These are phyloP conservation scores for Meghimatium bilineatum DNA, from an alignment of 2,888 invertebrate species.

Conservation along the genomic window DNA sequence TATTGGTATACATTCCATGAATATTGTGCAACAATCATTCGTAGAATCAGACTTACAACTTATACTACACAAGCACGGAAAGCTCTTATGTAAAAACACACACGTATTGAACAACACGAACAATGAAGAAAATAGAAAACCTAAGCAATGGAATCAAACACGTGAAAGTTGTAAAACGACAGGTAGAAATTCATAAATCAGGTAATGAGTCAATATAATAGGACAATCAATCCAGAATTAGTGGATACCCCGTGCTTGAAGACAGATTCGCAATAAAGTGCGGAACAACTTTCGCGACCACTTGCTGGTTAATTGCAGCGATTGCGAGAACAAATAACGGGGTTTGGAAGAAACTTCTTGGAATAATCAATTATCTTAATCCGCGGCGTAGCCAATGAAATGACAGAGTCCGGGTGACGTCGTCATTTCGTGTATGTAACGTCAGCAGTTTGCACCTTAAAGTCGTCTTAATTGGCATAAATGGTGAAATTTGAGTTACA, in stretches of 20 bases:
- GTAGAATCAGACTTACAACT: too few species aligned
- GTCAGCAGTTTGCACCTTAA: conserved; percentile 6
- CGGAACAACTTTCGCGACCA: neutral
- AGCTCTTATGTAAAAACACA: too few species aligned
- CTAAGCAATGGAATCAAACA: too few species aligned
- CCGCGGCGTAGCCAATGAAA: neutral
- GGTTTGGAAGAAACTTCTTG: neutral
- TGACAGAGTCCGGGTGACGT: neutral
- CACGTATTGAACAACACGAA: too few species aligned
- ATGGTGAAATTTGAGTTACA: neutral
- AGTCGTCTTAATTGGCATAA: too few species aligned
- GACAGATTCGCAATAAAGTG: neutral
- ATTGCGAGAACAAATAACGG: conserved; percentile 2
- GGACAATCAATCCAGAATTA: neutral
- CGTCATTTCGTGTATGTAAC: neutral
- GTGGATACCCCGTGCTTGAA: neutral
- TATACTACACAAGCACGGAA: too few species aligned
- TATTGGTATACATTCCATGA: too few species aligned
- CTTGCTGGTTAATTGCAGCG: neutral
- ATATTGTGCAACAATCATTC: too few species aligned
- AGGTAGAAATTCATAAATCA: too few species aligned
- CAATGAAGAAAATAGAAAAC: too few species aligned
- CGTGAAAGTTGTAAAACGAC: too few species aligned
- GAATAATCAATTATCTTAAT: neutral
- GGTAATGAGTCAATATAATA: too few species aligned